A percentile compares a stretch with the other conserved stretches of the same genome.
Evolutionary conservation across 1,140 invertebrate genomes (phyloP).

Genomic region (Nasonia vitripennis): DNA sequence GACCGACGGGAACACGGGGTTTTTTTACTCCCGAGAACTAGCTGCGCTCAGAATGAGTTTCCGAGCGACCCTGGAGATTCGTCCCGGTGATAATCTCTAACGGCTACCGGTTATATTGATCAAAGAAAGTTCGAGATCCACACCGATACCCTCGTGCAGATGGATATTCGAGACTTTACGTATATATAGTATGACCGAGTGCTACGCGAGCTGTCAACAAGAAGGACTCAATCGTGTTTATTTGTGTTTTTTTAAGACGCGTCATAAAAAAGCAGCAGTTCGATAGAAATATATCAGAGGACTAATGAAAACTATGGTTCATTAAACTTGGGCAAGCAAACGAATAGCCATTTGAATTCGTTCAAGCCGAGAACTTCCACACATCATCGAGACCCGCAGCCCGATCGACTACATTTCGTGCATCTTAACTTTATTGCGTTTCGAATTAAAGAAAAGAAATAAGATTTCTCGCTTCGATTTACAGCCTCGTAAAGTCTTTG

Average conservation of each 20-base stretch:
- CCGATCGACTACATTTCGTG: not conserved
- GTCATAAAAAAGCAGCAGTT: not conserved
- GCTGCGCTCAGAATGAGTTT: conserved; percentile 63
- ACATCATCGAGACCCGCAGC: not conserved
- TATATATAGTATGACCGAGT: not conserved
- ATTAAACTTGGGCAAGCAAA: not conserved
- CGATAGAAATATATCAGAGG: not conserved
- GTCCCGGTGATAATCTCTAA: conserved; percentile 68
- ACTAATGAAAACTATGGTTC: not conserved
- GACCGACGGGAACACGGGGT: conserved; percentile 19
- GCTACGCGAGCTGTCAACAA: not conserved
- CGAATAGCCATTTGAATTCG: not conserved
- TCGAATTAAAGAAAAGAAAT: conserved; percentile 46
- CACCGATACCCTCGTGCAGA: not conserved
- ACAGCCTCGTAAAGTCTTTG: conserved; percentile 50
- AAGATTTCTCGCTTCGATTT: conserved; percentile 48
- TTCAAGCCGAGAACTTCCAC: not conserved
- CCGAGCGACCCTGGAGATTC: conserved; percentile 61
- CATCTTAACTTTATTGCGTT: conserved; percentile 31
- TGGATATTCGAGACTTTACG: conserved; percentile 4
- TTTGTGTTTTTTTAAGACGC: not conserved
- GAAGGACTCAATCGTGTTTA: not conserved
- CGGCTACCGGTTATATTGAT: conserved; percentile 68
- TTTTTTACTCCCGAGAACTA: conserved; percentile 11
- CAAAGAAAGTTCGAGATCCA: conserved; percentile 29